phyloP scores from a whole-genome alignment of 2,888 invertebrate species.

The Hypselothyrea guttata region DNA sequence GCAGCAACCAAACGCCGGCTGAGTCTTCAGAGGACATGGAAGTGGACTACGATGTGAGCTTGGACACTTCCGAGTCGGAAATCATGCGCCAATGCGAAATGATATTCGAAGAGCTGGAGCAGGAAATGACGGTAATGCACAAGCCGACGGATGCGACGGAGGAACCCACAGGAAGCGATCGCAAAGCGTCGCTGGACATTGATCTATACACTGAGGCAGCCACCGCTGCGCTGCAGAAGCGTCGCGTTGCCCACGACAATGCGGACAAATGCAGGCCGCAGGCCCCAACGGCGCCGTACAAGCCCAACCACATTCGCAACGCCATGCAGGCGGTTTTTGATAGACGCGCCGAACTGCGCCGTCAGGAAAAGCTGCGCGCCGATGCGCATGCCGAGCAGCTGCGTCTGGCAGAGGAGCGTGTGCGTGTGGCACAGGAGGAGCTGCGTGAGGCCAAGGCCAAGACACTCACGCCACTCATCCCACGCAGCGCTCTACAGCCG shows the following conservation, averaged over 20 bases:
- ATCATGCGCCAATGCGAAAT: slow-evolving; percentile 92
- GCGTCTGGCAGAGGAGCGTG: slow-evolving; percentile 78
- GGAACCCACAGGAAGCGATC: too few species aligned
- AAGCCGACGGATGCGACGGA: slow-evolving; percentile 64
- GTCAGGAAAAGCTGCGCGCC: slow-evolving; percentile 67
- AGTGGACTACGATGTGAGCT: slow-evolving; percentile 48
- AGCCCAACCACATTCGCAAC: slow-evolving; percentile 84
- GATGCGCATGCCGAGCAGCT: slow-evolving; percentile 72
- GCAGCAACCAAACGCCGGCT: not conserved
- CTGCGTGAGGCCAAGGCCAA: slow-evolving; percentile 56
- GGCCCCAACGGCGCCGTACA: slow-evolving; percentile 82
- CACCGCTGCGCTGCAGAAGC: slow-evolving; percentile 83
- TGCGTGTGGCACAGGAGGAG: slow-evolving; percentile 77
- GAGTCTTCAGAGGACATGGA: slow-evolving; percentile 72
- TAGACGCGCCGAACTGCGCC: slow-evolving; percentile 76
- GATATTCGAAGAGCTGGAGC: slow-evolving; percentile 91
- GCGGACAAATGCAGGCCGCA: slow-evolving; percentile 82
- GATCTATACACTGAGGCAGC: slow-evolving; percentile 80
- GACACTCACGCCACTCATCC: slow-evolving; percentile 75
- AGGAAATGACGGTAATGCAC: slow-evolving; percentile 71
- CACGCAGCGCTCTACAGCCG: slow-evolving; percentile 73
- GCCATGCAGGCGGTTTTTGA: slow-evolving; percentile 83
- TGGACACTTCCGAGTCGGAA: slow-evolving; percentile 85
- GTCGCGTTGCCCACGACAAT: slow-evolving; percentile 88
- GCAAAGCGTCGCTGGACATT: slow-evolving; percentile 77